phyloP scores from a whole-genome alignment of 2,113 vertebrate genomes.

The Microcebus jonahi region DNA sequence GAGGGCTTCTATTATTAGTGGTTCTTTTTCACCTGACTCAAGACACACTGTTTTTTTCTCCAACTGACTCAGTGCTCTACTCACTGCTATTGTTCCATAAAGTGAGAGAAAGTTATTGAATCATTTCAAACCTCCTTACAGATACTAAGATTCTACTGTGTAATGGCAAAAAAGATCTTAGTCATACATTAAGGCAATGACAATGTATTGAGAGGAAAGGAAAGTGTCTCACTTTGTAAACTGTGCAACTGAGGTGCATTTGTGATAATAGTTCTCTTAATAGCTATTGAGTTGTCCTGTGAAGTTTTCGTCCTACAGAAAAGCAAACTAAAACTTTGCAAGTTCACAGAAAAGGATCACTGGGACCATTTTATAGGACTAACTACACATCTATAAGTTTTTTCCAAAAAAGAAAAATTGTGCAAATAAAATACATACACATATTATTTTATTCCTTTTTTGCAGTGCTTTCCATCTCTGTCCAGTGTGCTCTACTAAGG shows the following conservation, averaged over 20 bases:
- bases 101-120: constrained; percentile 59
- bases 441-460: background rate
- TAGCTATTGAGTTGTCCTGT: background rate
- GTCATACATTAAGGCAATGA: background rate
- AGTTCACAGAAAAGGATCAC: background rate
- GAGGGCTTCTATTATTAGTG: constrained; percentile 11
- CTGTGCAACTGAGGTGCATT: background rate
- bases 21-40: constrained; percentile 33
- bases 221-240: background rate
- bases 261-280: background rate
- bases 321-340: background rate
- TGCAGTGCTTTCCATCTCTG: background rate
- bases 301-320: background rate
- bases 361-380: background rate
- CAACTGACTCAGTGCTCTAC: constrained; percentile 43
- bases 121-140: constrained; percentile 27
- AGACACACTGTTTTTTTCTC: constrained; percentile 37
- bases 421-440: background rate
- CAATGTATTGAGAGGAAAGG: background rate
- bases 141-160: background rate
- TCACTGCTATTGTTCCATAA: background rate
- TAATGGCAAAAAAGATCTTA: background rate
- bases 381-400: background rate
- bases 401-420: background rate
- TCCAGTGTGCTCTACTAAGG: background rate